Conservation (phyloP, 2,797 vertebrate genomes). For the Antrozous pallidus region DNA sequence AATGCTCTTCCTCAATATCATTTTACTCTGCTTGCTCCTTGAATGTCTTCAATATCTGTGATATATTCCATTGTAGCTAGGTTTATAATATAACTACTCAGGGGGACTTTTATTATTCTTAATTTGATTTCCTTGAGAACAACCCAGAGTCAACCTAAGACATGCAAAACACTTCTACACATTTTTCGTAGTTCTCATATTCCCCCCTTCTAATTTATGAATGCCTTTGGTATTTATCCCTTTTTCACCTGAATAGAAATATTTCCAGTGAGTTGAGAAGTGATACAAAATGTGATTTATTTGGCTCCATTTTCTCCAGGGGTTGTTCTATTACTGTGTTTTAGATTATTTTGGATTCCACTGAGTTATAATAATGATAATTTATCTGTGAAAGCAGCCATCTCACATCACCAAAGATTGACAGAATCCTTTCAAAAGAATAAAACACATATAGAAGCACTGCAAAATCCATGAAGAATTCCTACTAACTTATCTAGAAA, state of each 20-base stretch:
- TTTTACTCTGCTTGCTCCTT: conserved; percentile 8
- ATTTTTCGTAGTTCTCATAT: not conserved
- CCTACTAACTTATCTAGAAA: conserved; percentile 38
- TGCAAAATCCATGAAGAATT: conserved; percentile 46
- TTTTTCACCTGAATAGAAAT: conserved; percentile 57
- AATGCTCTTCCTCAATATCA: not conserved
- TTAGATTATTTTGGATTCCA: conserved; percentile 60
- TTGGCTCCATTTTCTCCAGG: conserved; percentile 5
- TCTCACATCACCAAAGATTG: conserved; percentile 51
- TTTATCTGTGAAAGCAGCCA: conserved; percentile 67
- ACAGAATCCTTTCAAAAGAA: conserved; percentile 55
- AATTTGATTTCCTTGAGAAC: not conserved
- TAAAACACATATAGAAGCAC: not conserved
- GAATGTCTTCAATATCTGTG: not conserved
- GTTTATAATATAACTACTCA: not conserved
- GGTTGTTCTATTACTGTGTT: conserved; percentile 34
- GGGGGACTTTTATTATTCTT: conserved; percentile 25
- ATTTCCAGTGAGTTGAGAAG: conserved; percentile 26
- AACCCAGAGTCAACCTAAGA: not conserved
- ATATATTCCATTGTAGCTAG: not conserved
- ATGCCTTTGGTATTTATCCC: conserved; percentile 20
- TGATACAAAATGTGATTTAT: conserved; percentile 51
- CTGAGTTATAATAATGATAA: conserved; percentile 61
- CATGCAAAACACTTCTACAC: not conserved
- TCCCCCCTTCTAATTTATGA: not conserved